phyloP scores from a whole-genome alignment of 2,797 vertebrate genomes.

The Mastacembelus armatus region DNA sequence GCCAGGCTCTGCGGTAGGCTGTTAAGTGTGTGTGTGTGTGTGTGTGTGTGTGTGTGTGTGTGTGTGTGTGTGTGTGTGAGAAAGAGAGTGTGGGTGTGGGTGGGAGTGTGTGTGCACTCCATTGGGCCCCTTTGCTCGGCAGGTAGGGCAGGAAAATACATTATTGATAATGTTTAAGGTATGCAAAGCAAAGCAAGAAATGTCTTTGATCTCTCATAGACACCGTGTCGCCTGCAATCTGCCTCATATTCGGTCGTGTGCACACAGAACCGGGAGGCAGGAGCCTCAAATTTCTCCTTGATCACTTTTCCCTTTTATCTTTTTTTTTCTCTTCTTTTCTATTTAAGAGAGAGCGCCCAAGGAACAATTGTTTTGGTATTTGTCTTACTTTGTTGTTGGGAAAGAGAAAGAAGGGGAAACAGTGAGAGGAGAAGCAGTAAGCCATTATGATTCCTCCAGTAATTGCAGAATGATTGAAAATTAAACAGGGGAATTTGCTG shows the following conservation, averaged over 20 bases:
- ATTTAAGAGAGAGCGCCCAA: slow-evolving; percentile 46
- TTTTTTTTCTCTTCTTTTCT: slow-evolving; percentile 33
- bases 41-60: slow-evolving; percentile 27
- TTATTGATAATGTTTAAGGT: slow-evolving; percentile 79
- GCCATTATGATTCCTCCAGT: slow-evolving; percentile 52
- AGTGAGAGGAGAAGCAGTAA: slow-evolving; percentile 30
- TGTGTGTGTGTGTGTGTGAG: slow-evolving; percentile 30
- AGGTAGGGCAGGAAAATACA: slow-evolving; percentile 69
- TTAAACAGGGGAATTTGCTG: slow-evolving; percentile 68
- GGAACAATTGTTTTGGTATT: slow-evolving; percentile 61
- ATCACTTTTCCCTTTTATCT: slow-evolving; percentile 74
- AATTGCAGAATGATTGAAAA: slow-evolving; percentile 69
- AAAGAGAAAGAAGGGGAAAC: slow-evolving; percentile 23
- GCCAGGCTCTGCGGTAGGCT: slow-evolving; percentile 58
- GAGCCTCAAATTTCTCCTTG: slow-evolving; percentile 68
- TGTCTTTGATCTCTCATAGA: slow-evolving; percentile 76
- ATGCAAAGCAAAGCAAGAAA: slow-evolving; percentile 72
- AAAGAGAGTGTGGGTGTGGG: slow-evolving; percentile 28
- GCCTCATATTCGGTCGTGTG: slow-evolving; percentile 56
- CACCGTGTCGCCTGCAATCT: slow-evolving; percentile 62
- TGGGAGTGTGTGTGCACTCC: not conserved
- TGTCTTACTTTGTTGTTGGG: slow-evolving; percentile 46
- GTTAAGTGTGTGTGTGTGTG: slow-evolving; percentile 32
- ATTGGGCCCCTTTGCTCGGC: slow-evolving; percentile 19
- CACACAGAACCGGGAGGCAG: slow-evolving; percentile 57